A percentile compares a stretch with the other conserved stretches of the same genome.
phyloP scores from a whole-genome alignment of 2,888 invertebrate genomes.

The Pachliopta kotzebuea region DNA sequence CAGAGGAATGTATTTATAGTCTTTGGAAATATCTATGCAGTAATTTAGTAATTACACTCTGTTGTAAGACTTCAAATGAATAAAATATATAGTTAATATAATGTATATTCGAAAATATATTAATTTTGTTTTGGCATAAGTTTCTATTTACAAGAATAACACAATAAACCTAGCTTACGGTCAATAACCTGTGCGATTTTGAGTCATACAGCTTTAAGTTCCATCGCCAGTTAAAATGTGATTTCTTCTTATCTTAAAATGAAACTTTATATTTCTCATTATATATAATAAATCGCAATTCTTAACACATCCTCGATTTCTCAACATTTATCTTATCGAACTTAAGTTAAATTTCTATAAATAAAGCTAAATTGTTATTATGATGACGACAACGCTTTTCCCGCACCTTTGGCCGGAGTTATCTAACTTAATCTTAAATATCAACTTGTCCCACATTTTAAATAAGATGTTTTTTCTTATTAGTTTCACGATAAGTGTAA shows the following conservation, averaged over 20 bases:
- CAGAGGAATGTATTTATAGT: no score
- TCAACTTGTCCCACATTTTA: slow-evolving; percentile 18
- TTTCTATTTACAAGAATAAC: no score
- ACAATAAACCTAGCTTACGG: no score
- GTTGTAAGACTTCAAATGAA: no score
- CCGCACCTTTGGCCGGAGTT: slow-evolving; percentile 17
- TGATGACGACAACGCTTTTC: slow-evolving; percentile 1
- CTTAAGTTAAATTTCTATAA: slow-evolving; percentile 9
- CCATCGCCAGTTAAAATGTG: no score
- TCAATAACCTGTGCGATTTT: no score
- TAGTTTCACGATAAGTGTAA: neutral
- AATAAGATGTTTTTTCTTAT: neutral
- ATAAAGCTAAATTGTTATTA: slow-evolving; percentile 7
- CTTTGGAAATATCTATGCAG: no score
- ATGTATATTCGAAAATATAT: no score
- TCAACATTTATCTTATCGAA: slow-evolving; percentile 9
- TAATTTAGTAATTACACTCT: no score
- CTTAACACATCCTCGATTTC: slow-evolving; percentile 8
- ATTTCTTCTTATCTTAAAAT: neutral
- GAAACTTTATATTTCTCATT: neutral
- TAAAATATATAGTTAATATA: no score
- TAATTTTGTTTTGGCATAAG: no score
- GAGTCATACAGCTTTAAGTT: no score
- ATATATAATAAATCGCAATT: neutral
- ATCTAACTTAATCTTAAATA: slow-evolving; percentile 12